phyloP scores from a whole-genome alignment of 2,113 vertebrate species.

The Callithrix jacchus region DNA sequence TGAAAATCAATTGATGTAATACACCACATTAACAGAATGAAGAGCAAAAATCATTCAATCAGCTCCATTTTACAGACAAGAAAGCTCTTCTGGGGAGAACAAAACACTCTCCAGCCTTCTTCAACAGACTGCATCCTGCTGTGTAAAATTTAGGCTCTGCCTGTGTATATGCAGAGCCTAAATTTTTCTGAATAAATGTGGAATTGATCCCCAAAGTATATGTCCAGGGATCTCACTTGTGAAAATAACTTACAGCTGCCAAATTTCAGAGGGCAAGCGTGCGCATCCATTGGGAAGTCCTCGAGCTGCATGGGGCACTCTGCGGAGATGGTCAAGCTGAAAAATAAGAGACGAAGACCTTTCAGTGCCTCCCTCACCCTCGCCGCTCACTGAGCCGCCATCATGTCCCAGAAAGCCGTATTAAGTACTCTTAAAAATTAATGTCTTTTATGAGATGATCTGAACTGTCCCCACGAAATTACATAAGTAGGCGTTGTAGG shows the following conservation, averaged over 20 bases:
- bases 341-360: constrained; percentile 59
- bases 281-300: constrained; percentile 98
- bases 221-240: constrained; percentile 47
- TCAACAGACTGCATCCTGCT: no score
- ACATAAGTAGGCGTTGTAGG: not conserved
- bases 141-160: no score
- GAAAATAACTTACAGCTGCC: constrained; percentile 95
- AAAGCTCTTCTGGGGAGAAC: not conserved
- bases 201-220: not conserved
- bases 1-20: not conserved
- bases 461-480: not conserved
- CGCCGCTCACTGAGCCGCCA: not conserved
- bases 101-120: not conserved
- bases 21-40: not conserved
- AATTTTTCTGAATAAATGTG: no score
- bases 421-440: not conserved
- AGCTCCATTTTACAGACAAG: not conserved
- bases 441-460: not conserved
- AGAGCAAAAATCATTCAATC: not conserved
- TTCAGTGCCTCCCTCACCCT: fast-evolving
- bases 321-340: constrained; percentile 96
- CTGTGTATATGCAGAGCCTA: not conserved
- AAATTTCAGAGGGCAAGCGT: constrained; percentile 97
- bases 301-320: constrained; percentile 99
- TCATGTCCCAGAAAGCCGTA: not conserved